phyloP scores from a whole-genome alignment of 2,797 vertebrate genomes.

The Halcyon chelicuti region DNA sequence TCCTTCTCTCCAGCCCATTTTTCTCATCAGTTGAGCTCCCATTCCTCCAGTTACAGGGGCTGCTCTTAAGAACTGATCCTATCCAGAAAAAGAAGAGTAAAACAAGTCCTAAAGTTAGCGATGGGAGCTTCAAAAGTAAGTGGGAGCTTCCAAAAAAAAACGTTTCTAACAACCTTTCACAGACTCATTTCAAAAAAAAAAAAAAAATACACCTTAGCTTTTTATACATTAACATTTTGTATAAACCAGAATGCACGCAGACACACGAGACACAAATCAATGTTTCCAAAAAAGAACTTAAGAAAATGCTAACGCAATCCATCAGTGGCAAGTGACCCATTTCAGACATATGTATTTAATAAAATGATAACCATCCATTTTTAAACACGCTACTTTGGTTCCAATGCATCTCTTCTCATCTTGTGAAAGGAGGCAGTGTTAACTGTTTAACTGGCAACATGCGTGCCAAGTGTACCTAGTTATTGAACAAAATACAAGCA shows the following conservation, averaged over 20 bases:
- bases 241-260: constrained; percentile 56
- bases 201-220: constrained; percentile 28
- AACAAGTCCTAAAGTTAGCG: constrained; percentile 71
- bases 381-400: constrained; percentile 78
- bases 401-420: constrained; percentile 81
- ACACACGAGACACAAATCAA: constrained; percentile 56
- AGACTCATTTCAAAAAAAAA: constrained; percentile 45
- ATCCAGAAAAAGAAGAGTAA: constrained; percentile 80
- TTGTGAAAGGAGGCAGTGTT: constrained; percentile 80
- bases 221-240: constrained; percentile 33
- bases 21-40: constrained; percentile 96
- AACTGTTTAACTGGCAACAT: constrained; percentile 76
- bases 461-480: constrained; percentile 79
- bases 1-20: constrained; percentile 98
- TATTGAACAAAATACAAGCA: constrained; percentile 79
- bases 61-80: constrained; percentile 98
- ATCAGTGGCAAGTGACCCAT: constrained; percentile 65
- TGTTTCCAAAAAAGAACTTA: constrained; percentile 49
- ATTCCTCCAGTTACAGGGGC: constrained; percentile 94
- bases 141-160: constrained; percentile 59
- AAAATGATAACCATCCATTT: constrained; percentile 73
- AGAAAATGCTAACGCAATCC: constrained; percentile 65
- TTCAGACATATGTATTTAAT: constrained; percentile 51
- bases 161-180: constrained; percentile 61
- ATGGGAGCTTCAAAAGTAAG: neutral